These are phyloP conservation scores for Alces alces DNA, from an alignment of 2,113 vertebrate species.

Conservation along the genomic window DNA sequence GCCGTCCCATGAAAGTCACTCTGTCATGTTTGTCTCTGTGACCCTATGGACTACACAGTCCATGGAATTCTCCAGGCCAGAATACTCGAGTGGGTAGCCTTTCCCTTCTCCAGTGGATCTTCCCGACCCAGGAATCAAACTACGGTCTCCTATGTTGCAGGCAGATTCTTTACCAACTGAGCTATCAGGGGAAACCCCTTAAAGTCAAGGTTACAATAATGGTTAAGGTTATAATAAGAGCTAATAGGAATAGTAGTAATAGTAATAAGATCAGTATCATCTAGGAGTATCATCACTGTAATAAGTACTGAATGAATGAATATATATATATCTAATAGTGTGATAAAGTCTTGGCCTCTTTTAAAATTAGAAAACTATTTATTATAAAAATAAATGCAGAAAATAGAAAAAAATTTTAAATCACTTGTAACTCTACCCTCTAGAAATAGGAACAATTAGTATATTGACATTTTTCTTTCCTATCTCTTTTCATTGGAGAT, in stretches of 20 bases:
- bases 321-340: background rate
- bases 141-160: background rate
- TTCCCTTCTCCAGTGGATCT: background rate
- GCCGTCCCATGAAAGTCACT: background rate
- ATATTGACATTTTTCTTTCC: background rate
- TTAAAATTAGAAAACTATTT: slow-evolving; percentile 1
- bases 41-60: background rate
- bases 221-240: background rate
- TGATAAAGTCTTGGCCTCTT: background rate
- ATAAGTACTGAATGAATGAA: background rate
- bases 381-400: background rate
- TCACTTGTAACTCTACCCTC: background rate
- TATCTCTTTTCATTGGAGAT: background rate
- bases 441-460: slow-evolving; percentile 11
- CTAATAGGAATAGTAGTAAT: background rate
- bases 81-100: background rate
- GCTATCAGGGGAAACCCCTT: background rate
- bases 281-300: background rate
- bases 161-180: background rate
- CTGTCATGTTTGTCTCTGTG: background rate
- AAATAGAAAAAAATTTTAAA: background rate
- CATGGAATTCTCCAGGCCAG: background rate
- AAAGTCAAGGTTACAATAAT: background rate
- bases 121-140: background rate
- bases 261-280: background rate